Base-by-base conservation (phyloP, 2,888 invertebrate genomes). In the Habroteleia sp. region DNA sequence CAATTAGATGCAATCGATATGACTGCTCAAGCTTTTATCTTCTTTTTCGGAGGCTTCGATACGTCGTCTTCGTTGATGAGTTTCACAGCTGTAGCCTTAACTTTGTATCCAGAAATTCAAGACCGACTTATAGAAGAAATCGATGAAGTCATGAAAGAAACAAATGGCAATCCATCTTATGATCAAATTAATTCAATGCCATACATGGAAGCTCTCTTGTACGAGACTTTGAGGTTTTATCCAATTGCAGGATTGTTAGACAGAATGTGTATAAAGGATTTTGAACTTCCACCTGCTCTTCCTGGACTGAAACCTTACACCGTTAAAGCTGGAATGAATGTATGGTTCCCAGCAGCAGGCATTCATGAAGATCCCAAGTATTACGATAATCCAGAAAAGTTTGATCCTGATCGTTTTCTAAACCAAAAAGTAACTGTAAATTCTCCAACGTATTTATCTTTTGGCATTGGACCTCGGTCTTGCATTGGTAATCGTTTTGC, bases 21-120 rank as follows among this genome's bases (percentile, higher is more conserved):
- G 52, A 65, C 65, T 1, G 65, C 65, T 0, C 65, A 65, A 17
- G 65, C 65, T 0, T 65, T 65, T 7, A 29, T 54, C 2, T 65
- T 65, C 17, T 65, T 65, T 5, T 27, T 65, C 6, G 65, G 17
- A 7, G 65, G 65, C 6, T 63, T 63, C 13, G 63, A 63, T 5
- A 42, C 63, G 0, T 42, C 63, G 1, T 42, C 63, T 7, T 41
- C 52, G 0, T 11, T 63, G 2, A 63, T 63, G 63, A 23, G 33
- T 10, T 63, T 56, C 10, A 7, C 31, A 0, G 2, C 56, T 1
- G 5, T 56, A 0, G 31, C 29, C 0, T 20, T 56, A 3, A 14
- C 56, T 0, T 3, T 17, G n/a, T 14, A 56, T 31, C 41, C 41
- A 6, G 20, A 56, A 8, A 31, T 42, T 10, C 56, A 56, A 14